These are phyloP conservation scores for Hyla sarda DNA, from an alignment of 2,113 vertebrate genomes.

Conservation along the genomic window DNA sequence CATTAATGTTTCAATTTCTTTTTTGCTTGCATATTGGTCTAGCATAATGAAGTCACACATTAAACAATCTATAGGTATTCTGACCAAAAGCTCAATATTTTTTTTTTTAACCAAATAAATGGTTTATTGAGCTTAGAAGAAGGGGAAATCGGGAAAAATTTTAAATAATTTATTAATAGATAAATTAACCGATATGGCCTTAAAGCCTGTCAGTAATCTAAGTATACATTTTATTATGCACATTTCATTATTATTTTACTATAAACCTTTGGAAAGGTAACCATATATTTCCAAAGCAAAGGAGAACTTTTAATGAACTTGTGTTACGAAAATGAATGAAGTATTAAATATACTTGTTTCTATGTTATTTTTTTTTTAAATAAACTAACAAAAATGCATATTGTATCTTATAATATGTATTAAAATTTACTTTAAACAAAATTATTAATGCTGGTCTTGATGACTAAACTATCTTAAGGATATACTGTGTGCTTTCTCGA, in stretches of 20 bases:
- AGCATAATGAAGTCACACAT: conserved; percentile 79
- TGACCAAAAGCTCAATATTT: conserved; percentile 73
- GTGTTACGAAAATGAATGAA: conserved; percentile 48
- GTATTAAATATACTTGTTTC: conserved; percentile 51
- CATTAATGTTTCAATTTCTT: conserved; percentile 75
- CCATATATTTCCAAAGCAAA: conserved; percentile 24
- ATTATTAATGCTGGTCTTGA: conserved; percentile 7
- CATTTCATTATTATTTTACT: conserved; percentile 20
- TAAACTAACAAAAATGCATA: conserved; percentile 45
- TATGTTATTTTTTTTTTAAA: conserved; percentile 49
- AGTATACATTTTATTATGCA: not conserved
- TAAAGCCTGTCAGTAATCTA: conserved; percentile 4
- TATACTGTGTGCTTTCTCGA: not conserved
- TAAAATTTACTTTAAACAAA: conserved; percentile 28
- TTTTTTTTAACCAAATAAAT: conserved; percentile 64
- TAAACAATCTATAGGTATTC: conserved; percentile 79
- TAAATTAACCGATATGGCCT: not conserved
- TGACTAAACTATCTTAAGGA: not conserved
- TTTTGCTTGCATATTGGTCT: conserved; percentile 81
- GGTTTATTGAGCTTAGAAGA: not conserved
- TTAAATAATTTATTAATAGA: not conserved
- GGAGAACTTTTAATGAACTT: conserved; percentile 13
- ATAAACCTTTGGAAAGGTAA: conserved; percentile 32
- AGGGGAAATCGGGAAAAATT: not conserved
- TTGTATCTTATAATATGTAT: conserved; percentile 49